Evolutionary conservation across 2,797 vertebrate species (phyloP).

Genomic region (Sus cebifrons): DNA sequence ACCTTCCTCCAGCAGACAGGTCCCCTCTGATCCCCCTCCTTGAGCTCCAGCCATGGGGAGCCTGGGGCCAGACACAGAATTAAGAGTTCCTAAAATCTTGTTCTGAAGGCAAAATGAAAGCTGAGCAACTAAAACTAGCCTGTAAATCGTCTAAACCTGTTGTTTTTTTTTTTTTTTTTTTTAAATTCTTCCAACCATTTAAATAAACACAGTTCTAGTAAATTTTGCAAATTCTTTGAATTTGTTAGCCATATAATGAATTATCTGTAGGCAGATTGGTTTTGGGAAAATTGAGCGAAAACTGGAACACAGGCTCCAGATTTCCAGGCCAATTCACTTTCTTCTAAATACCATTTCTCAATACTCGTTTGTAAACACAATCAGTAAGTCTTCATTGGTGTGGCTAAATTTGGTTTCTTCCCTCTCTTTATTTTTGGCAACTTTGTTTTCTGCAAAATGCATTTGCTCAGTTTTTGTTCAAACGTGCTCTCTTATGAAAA

Average conservation of each 20-base stretch:
- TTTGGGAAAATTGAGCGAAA: constrained; percentile 23
- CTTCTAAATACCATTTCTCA: constrained; percentile 9
- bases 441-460: constrained; percentile 40
- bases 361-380: not conserved
- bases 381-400: not conserved
- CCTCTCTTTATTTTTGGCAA: constrained; percentile 60
- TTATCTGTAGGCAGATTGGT: not conserved
- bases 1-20: not conserved
- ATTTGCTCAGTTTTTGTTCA: constrained; percentile 50
- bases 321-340: not conserved
- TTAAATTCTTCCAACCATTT: not conserved
- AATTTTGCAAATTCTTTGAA: not conserved
- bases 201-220: not conserved
- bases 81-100: not conserved
- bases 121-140: not conserved
- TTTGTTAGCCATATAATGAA: not conserved
- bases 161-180: not conserved
- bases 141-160: not conserved
- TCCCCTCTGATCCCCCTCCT: not conserved
- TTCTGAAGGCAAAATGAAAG: not conserved
- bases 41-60: not conserved
- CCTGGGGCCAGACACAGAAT: not conserved
- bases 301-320: not conserved
- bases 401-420: constrained; percentile 34
- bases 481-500: constrained; percentile 71